phyloP scores from a whole-genome alignment of 2,113 vertebrate species.

The Oceanites oceanicus region DNA sequence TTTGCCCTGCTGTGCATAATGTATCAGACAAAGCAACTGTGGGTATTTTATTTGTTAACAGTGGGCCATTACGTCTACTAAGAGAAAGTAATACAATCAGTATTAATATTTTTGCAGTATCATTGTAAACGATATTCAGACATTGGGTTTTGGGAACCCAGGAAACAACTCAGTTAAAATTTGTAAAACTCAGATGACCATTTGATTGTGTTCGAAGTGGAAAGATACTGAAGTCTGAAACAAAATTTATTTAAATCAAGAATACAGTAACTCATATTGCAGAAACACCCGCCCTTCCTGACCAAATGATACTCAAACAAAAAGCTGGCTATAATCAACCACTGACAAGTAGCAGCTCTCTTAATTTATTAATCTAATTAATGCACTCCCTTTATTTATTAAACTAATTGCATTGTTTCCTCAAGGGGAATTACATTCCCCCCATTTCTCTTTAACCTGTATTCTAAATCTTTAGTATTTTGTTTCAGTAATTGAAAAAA shows the following conservation, averaged over 20 bases:
- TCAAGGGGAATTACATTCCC: conserved; percentile 24
- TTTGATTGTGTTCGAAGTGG: neutral
- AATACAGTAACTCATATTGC: neutral
- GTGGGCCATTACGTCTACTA: neutral
- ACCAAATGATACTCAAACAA: neutral
- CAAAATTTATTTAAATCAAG: neutral
- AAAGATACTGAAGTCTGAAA: neutral
- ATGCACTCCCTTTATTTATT: conserved; percentile 61
- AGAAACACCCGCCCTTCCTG: neutral
- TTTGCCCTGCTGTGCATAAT: neutral
- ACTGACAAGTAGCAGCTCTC: neutral
- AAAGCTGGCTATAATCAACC: conserved; percentile 1
- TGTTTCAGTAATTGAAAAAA: conserved; percentile 60
- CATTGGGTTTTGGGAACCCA: neutral
- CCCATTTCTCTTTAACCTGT: neutral
- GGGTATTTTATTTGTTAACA: neutral
- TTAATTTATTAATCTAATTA: conserved; percentile 67
- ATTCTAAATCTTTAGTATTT: conserved; percentile 29
- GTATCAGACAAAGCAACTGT: neutral
- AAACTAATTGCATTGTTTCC: conserved; percentile 47
- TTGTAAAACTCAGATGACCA: neutral
- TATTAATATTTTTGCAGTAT: neutral
- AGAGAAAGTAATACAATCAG: neutral
- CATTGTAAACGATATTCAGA: neutral
- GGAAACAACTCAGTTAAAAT: neutral